Conservation (phyloP, 2,797 vertebrate species). For the Austrolebias charrua region DNA sequence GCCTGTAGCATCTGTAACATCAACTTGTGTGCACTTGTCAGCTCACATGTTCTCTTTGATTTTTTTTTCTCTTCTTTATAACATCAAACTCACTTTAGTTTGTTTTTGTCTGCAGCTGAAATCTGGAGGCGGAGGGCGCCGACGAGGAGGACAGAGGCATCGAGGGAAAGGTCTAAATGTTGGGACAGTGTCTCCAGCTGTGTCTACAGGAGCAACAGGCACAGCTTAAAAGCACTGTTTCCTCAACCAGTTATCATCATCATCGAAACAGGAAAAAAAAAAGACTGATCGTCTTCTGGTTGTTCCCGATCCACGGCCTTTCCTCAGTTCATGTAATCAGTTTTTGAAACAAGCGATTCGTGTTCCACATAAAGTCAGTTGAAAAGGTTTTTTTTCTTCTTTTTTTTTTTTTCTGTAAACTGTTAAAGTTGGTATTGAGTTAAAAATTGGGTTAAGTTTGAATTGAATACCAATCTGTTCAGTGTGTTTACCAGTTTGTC, state of each 20-base stretch:
- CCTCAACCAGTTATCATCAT: background rate
- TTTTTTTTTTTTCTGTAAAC: background rate
- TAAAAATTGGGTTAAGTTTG: constrained; percentile 16
- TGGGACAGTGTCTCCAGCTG: constrained; percentile 10
- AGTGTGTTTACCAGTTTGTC: background rate
- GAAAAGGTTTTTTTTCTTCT: no score
- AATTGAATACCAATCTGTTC: background rate
- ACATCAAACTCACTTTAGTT: background rate
- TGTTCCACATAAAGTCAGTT: no score
- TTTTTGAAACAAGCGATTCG: no score
- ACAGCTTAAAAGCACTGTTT: constrained; percentile 47
- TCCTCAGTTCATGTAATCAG: no score
- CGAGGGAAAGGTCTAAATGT: constrained; percentile 68
- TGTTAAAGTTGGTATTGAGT: background rate
- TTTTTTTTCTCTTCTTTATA: background rate
- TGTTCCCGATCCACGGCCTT: background rate
- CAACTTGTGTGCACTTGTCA: background rate
- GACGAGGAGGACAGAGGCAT: constrained; percentile 78
- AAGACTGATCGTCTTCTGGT: constrained; percentile 20
- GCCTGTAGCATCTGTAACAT: no score
- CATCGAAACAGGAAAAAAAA: constrained; percentile 12
- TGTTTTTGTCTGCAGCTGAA: constrained; percentile 64
- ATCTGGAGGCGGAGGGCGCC: constrained; percentile 68
- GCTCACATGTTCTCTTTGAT: background rate
- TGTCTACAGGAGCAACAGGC: constrained; percentile 63